Percentiles rank a stretch among this genome's conserved stretches.
phyloP scores from a whole-genome alignment of 1,140 invertebrate species.

The Trichonephila clavipes region DNA sequence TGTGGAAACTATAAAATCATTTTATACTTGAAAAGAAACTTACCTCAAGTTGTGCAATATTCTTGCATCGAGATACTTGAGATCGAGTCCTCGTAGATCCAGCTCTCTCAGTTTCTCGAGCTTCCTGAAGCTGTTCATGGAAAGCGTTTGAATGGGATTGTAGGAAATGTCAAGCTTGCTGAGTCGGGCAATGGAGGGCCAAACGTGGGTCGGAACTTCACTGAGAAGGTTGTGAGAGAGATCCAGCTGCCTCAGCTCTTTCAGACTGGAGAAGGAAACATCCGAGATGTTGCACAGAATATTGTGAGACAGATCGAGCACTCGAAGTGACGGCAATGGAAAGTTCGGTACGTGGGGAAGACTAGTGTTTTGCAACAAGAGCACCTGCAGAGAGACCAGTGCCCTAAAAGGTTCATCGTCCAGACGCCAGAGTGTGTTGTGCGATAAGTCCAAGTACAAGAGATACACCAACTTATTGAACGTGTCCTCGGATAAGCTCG shows the following conservation, averaged over 20 bases:
- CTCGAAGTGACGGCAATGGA: conserved; percentile 68
- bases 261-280: conserved; percentile 57
- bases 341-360: conserved; percentile 64
- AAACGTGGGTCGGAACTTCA: conserved; percentile 78
- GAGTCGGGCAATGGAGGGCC: conserved; percentile 71
- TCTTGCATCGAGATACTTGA: conserved; percentile 77
- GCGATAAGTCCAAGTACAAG: conserved; percentile 88
- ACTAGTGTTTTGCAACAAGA: conserved; percentile 55
- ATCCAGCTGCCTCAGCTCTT: conserved; percentile 75
- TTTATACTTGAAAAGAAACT: not conserved
- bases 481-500: conserved; percentile 85
- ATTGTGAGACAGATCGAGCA: conserved; percentile 76
- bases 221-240: conserved; percentile 77
- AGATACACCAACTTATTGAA: conserved; percentile 89
- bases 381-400: conserved; percentile 56
- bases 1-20: no score
- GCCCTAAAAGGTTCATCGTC: conserved; percentile 50
- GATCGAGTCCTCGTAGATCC: conserved; percentile 77
- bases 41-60: conserved; percentile 77
- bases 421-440: conserved; percentile 85
- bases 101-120: conserved; percentile 76
- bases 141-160: conserved; percentile 78
- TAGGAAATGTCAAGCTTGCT: conserved; percentile 69
- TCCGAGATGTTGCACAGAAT: conserved; percentile 72
- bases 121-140: conserved; percentile 74